A percentile compares a stretch with the other conserved stretches of the same genome.
Evolutionary conservation across 2,797 vertebrate genomes (phyloP).

Genomic region (Scarus forsteni): DNA sequence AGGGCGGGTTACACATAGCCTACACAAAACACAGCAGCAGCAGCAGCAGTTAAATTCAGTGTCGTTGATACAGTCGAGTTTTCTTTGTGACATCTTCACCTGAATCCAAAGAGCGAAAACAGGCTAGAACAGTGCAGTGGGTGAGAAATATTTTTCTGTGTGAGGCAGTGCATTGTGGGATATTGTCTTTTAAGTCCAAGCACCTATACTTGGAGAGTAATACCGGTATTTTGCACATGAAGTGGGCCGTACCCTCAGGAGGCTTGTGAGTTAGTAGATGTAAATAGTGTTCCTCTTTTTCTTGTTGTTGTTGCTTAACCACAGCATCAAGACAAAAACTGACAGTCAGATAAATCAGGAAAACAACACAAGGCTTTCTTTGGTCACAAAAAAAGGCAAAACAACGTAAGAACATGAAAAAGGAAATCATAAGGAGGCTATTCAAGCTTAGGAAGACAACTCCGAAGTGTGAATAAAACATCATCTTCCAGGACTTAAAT

Average conservation of each 20-base stretch:
- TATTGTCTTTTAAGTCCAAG: constrained; percentile 63
- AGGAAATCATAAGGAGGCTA: constrained; percentile 53
- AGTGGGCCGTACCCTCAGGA: constrained; percentile 55
- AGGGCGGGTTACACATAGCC: constrained; percentile 78
- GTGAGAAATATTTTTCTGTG: constrained; percentile 57
- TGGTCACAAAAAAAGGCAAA: constrained; percentile 91
- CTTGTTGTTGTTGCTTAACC: constrained; percentile 83
- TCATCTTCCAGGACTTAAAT: constrained; percentile 64
- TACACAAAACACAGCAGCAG: constrained; percentile 81
- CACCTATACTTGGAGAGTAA: constrained; percentile 46
- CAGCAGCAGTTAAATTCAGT: constrained; percentile 70
- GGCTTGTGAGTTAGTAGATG: constrained; percentile 56
- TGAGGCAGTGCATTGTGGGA: constrained; percentile 75
- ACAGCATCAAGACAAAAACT: constrained; percentile 67
- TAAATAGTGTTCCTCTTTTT: constrained; percentile 48
- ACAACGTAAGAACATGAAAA: constrained; percentile 67
- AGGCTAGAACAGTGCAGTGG: constrained; percentile 54
- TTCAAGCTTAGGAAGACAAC: constrained; percentile 45
- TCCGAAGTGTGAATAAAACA: constrained; percentile 50
- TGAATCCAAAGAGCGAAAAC: constrained; percentile 49
- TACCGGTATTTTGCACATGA: constrained; percentile 54
- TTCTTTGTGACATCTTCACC: constrained; percentile 70
- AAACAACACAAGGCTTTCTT: constrained; percentile 85
- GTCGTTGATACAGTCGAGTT: constrained; percentile 60
- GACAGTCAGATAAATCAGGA: constrained; percentile 66